phyloP scores from a whole-genome alignment of 2,888 invertebrate species.

The Phortica okadai region DNA sequence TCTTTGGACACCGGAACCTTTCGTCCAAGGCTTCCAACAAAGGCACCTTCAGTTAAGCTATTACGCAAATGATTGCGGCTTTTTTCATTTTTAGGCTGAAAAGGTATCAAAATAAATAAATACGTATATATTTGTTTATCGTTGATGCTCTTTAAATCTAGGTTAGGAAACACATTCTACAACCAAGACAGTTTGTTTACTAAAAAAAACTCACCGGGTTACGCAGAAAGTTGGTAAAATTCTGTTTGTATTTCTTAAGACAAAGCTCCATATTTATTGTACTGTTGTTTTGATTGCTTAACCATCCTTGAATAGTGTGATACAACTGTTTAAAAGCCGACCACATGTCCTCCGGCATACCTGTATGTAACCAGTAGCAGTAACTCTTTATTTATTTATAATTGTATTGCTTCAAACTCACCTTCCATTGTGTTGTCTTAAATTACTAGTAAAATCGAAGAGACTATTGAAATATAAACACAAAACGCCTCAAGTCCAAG shows the following conservation, averaged over 20 bases:
- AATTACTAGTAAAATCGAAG: no score
- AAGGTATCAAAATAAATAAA: conserved; percentile 1
- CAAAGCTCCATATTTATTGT: conserved; percentile 82
- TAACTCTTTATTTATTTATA: not conserved
- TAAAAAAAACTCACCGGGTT: conserved; percentile 84
- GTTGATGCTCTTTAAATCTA: not conserved
- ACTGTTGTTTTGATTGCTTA: conserved; percentile 81
- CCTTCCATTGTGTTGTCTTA: conserved; percentile 25
- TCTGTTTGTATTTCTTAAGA: conserved; percentile 88
- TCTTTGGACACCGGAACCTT: conserved; percentile 86
- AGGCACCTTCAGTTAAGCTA: conserved; percentile 87
- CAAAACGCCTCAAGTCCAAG: no score
- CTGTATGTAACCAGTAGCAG: conserved; percentile 46
- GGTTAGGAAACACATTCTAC: not conserved
- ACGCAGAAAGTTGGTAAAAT: conserved; percentile 88
- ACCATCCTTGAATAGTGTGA: conserved; percentile 82
- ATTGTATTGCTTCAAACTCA: not conserved
- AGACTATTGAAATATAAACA: no score
- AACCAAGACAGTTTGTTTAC: not conserved
- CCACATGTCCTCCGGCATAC: conserved; percentile 85
- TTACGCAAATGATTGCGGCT: conserved; percentile 89
- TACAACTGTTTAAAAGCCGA: conserved; percentile 88
- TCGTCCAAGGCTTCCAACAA: conserved; percentile 84
- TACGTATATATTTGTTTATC: conserved; percentile 45
- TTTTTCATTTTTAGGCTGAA: conserved; percentile 85